These are phyloP conservation scores for Centropristis striata DNA, from an alignment of 2,113 vertebrate genomes.

Conservation along the genomic window DNA sequence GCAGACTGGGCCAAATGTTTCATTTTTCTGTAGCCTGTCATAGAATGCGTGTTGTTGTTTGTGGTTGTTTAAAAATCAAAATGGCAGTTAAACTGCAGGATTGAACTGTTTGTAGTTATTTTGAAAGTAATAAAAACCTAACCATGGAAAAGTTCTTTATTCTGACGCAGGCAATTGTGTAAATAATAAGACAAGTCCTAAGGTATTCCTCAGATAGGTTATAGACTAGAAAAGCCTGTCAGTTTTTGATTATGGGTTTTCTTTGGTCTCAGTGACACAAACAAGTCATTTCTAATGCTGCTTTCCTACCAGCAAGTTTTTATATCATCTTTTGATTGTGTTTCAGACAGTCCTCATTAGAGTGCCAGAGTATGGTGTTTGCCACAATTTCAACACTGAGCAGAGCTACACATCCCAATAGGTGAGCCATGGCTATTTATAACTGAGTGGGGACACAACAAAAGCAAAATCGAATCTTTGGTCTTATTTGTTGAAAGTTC, in stretches of 20 bases:
- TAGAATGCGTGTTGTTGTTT: neutral
- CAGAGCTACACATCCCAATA: conserved; percentile 40
- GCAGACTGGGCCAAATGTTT: neutral
- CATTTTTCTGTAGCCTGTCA: neutral
- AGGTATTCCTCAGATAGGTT: neutral
- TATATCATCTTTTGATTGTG: conserved; percentile 51
- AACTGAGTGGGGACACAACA: conserved; percentile 41
- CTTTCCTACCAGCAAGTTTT: conserved; percentile 1
- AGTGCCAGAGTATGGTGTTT: conserved; percentile 23
- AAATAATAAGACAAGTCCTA: conserved; percentile 5
- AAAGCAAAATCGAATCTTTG: conserved; percentile 1
- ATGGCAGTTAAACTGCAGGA: neutral
- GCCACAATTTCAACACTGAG: conserved; percentile 31
- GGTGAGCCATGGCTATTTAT: conserved; percentile 59
- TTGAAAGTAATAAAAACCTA: neutral
- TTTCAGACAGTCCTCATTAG: conserved; percentile 61
- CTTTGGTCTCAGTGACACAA: conserved; percentile 12
- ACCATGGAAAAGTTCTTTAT: neutral
- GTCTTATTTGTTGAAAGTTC: conserved; percentile 1
- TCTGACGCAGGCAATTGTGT: neutral
- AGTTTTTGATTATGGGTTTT: neutral
- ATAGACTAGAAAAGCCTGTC: neutral
- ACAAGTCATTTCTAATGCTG: conserved; percentile 12
- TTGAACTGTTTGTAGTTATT: neutral
- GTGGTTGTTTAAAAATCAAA: neutral